Conservation (phyloP, 2,888 invertebrate genomes). For the Torymus auratus region DNA sequence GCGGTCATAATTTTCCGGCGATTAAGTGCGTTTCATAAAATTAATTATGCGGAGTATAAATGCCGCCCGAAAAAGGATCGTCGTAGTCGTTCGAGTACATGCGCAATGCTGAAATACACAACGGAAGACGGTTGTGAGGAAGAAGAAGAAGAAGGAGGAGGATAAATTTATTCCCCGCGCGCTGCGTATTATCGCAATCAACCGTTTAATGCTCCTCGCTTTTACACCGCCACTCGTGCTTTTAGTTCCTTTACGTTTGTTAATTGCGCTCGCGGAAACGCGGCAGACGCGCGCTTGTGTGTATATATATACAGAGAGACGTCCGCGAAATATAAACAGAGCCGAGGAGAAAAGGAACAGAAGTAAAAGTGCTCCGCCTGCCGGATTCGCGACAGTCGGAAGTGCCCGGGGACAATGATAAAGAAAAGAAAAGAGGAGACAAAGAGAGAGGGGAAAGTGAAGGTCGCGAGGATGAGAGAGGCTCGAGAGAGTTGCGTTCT, state of each 20-base stretch:
- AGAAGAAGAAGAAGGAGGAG: constrained; percentile 18
- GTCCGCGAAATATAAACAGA: no score
- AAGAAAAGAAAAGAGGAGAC: neutral
- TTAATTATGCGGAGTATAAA: constrained; percentile 42
- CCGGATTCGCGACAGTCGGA: no score
- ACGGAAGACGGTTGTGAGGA: neutral
- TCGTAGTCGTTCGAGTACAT: neutral
- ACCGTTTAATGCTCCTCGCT: constrained; percentile 15
- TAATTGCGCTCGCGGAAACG: constrained; percentile 9
- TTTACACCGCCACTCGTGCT: neutral
- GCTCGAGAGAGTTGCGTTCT: neutral
- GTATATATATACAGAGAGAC: no score
- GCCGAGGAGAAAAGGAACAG: no score
- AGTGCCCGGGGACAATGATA: neutral
- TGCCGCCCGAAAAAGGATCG: constrained; percentile 29
- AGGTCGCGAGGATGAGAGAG: neutral
- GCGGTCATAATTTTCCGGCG: constrained; percentile 40
- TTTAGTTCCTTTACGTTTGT: neutral
- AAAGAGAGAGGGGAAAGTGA: constrained; percentile 17
- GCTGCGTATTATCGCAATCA: constrained; percentile 38
- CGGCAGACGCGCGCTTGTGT: no score
- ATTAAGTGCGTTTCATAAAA: constrained; percentile 27
- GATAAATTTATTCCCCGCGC: constrained; percentile 32
- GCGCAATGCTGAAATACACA: neutral
- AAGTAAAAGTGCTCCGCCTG: no score